phyloP scores from a whole-genome alignment of 2,113 vertebrate species.

The Neogobius melanostomus region DNA sequence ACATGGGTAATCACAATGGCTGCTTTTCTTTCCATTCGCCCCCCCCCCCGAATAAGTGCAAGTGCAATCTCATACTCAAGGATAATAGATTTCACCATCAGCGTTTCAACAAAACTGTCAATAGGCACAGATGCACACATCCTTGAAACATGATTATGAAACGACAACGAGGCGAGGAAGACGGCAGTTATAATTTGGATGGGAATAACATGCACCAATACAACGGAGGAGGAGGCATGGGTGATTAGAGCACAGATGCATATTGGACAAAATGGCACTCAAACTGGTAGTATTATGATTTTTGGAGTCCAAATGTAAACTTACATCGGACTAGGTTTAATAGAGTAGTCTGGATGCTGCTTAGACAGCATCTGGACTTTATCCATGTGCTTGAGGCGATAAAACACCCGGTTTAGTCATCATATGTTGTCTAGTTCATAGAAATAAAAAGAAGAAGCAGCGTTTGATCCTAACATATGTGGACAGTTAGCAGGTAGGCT shows the following conservation, averaged over 20 bases:
- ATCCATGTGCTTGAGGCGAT: too few species aligned
- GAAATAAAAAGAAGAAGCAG: too few species aligned
- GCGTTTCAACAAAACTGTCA: constrained; percentile 45
- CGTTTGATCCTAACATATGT: too few species aligned
- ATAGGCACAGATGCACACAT: constrained; percentile 42
- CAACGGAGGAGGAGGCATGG: not conserved
- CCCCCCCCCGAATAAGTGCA: constrained; percentile 29
- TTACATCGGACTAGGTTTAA: too few species aligned
- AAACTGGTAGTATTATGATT: not conserved
- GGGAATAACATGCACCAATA: not conserved
- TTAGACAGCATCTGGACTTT: too few species aligned
- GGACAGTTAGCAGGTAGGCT: too few species aligned
- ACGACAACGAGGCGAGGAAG: constrained; percentile 40
- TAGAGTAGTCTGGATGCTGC: too few species aligned
- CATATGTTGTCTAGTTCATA: too few species aligned
- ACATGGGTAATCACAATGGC: constrained; percentile 10
- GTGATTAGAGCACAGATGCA: not conserved
- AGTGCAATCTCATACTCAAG: constrained; percentile 7
- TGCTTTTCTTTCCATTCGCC: constrained; percentile 22
- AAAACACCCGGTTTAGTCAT: too few species aligned
- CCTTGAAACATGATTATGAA: constrained; percentile 62
- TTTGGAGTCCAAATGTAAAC: too few species aligned
- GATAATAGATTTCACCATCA: constrained; percentile 56
- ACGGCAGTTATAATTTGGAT: constrained; percentile 33
- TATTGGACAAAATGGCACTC: not conserved